phyloP scores from a whole-genome alignment of 2,888 invertebrate species.

The Nudaria mundana region DNA sequence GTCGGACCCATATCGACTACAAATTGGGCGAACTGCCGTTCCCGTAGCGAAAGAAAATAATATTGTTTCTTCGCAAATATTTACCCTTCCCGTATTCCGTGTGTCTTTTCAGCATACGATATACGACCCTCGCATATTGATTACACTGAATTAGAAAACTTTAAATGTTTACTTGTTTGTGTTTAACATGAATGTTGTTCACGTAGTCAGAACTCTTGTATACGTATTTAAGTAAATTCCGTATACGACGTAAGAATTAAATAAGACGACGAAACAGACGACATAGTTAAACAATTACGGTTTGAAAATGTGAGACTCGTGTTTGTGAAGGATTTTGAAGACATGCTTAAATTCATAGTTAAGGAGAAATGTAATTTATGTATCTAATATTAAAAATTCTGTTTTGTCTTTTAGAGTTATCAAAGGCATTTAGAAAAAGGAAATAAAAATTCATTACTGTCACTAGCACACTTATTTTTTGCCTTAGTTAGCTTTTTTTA shows the following conservation, averaged over 20 bases:
- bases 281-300: no score
- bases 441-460: no score
- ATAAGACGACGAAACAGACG: background rate
- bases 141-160: constrained; percentile 22
- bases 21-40: constrained; percentile 65
- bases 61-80: constrained; percentile 79
- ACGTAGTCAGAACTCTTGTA: background rate
- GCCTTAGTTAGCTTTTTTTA: no score
- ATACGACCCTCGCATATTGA: constrained; percentile 40
- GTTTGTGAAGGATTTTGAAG: no score
- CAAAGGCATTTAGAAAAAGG: no score
- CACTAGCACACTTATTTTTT: no score
- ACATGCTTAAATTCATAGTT: no score
- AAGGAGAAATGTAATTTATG: no score
- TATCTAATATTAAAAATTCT: no score
- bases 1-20: constrained; percentile 74
- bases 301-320: no score
- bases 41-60: constrained; percentile 70
- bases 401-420: no score
- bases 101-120: constrained; percentile 49
- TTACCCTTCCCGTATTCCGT: constrained; percentile 64
- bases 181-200: constrained; percentile 2
- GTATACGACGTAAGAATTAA: background rate
- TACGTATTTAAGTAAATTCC: background rate
- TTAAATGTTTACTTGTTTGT: constrained; percentile 16